A percentile compares a stretch with the other conserved stretches of the same genome.
Evolutionary conservation across 2,888 invertebrate genomes (phyloP).

Genomic region (Diloba caeruleocephala): DNA sequence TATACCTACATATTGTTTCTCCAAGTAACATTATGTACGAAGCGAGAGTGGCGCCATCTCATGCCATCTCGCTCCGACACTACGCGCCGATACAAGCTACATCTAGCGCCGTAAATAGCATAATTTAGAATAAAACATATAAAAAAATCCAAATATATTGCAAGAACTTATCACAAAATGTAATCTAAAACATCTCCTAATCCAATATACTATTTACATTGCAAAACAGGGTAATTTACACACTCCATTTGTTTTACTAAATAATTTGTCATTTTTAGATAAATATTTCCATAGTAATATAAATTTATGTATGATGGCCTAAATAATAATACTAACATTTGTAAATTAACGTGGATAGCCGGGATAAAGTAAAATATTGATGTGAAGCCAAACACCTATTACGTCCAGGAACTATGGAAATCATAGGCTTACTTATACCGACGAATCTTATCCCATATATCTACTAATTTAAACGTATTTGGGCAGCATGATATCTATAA

Average conservation of each 20-base stretch:
- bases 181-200: constrained; percentile 68
- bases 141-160: constrained; percentile 71
- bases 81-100: constrained; percentile 56
- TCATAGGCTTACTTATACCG: constrained; percentile 55
- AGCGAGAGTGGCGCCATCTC: constrained; percentile 25
- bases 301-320: constrained; percentile 84
- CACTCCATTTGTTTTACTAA: constrained; percentile 79
- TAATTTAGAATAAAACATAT: constrained; percentile 62
- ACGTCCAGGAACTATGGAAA: constrained; percentile 58
- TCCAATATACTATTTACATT: constrained; percentile 84
- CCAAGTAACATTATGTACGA: constrained; percentile 57
- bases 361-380: constrained; percentile 56
- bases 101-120: constrained; percentile 73
- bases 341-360: constrained; percentile 59
- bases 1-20: constrained; percentile 55
- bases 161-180: constrained; percentile 83
- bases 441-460: constrained; percentile 67
- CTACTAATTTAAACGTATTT: constrained; percentile 69
- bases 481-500: constrained; percentile 75
- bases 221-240: constrained; percentile 83
- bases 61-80: constrained; percentile 18
- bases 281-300: constrained; percentile 81
- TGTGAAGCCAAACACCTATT: constrained; percentile 51
- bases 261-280: constrained; percentile 86
- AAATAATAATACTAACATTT: constrained; percentile 82